Percentiles rank a stretch among this genome's conserved stretches.
Evolutionary conservation across 2,888 invertebrate genomes (phyloP).

Genomic region (Limulus polyphemus): DNA sequence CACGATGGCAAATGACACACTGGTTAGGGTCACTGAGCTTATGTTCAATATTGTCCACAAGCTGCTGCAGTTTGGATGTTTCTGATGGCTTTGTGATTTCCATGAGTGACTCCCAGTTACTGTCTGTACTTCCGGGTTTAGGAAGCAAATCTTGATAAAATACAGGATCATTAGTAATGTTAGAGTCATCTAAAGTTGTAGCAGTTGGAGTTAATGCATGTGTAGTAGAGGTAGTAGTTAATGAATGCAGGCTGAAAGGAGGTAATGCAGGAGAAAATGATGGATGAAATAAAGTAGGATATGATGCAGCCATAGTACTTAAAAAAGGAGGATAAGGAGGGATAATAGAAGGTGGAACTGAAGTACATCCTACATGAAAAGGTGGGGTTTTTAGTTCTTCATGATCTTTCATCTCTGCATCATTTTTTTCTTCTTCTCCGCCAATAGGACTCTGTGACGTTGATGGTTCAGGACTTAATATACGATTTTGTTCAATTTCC

Average conservation of each 20-base stretch:
- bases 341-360: slow-evolving; percentile 3
- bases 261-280: slow-evolving; percentile 27
- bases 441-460: not conserved
- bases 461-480: too few relatives aligned
- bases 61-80: slow-evolving; percentile 86
- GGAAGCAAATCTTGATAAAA: slow-evolving; percentile 67
- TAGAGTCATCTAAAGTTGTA: slow-evolving; percentile 6
- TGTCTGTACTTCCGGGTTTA: slow-evolving; percentile 54
- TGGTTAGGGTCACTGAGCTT: slow-evolving; percentile 90
- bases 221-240: slow-evolving; percentile 18
- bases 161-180: slow-evolving; percentile 50
- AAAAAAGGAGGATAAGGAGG: slow-evolving; percentile 21
- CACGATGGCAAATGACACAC: slow-evolving; percentile 92
- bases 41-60: slow-evolving; percentile 94
- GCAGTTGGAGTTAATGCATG: slow-evolving; percentile 37
- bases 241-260: slow-evolving; percentile 40
- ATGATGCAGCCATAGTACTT: slow-evolving; percentile 19
- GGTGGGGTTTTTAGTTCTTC: slow-evolving; percentile 9
- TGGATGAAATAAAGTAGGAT: slow-evolving; percentile 21
- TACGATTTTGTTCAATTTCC: not conserved
- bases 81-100: slow-evolving; percentile 94
- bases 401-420: slow-evolving; percentile 16
- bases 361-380: not conserved
- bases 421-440: slow-evolving; percentile 20
- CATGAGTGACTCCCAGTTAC: slow-evolving; percentile 93